Evolutionary conservation across 2,797 vertebrate species (phyloP).

Genomic region (Sebastes trivittatus): DNA sequence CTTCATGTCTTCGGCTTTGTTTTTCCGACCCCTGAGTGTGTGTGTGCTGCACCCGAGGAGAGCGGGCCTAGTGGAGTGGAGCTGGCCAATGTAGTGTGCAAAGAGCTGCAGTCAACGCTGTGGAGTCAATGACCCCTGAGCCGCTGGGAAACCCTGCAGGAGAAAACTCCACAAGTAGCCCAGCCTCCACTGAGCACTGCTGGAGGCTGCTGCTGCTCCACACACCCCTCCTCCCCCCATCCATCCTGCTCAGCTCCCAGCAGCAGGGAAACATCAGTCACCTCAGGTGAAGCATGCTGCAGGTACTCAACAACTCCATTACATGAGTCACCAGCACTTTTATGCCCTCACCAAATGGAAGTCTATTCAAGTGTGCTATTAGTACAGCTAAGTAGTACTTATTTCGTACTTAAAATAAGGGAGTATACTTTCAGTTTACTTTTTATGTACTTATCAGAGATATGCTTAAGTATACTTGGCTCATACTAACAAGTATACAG

Average conservation of each 20-base stretch:
- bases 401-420: no score
- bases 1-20: constrained; percentile 14
- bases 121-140: constrained; percentile 81
- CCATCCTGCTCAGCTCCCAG: constrained; percentile 21
- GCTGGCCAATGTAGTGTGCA: constrained; percentile 73
- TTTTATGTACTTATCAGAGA: no score
- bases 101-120: constrained; percentile 75
- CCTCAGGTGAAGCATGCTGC: not conserved
- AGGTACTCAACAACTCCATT: not conserved
- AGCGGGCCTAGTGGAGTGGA: constrained; percentile 52
- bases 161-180: constrained; percentile 41
- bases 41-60: constrained; percentile 20
- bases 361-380: no score
- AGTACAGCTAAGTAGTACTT: no score
- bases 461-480: no score
- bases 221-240: not conserved
- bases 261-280: not conserved
- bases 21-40: not conserved
- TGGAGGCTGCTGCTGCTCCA: constrained; percentile 36
- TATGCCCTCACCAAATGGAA: not conserved
- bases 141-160: constrained; percentile 53
- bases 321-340: not conserved
- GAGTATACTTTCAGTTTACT: no score
- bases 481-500: no score
- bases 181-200: constrained; percentile 44